A percentile compares a stretch with the other conserved stretches of the same genome.
Evolutionary conservation across 2,113 vertebrate genomes (phyloP).

Genomic region (Merops nubicus): DNA sequence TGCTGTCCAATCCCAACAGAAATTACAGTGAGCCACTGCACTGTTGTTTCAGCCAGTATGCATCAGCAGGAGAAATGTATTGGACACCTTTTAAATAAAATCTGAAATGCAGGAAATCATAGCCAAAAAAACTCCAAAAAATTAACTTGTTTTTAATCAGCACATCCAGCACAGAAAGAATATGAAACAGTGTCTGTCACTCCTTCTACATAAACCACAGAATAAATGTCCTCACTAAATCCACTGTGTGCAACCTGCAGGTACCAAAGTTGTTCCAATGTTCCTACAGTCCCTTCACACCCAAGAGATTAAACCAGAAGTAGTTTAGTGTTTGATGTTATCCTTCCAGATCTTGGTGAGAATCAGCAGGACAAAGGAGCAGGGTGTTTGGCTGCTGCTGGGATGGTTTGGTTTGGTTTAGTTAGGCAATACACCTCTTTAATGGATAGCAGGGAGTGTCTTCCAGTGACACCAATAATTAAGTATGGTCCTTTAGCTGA

Average conservation of each 20-base stretch:
- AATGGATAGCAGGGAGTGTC: not conserved
- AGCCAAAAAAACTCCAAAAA: not conserved
- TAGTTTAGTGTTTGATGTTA: not conserved
- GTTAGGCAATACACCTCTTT: not conserved
- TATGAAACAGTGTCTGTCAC: not conserved
- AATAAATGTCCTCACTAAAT: not conserved
- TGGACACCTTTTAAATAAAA: not conserved
- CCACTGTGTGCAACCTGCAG: not conserved
- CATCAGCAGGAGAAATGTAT: not conserved
- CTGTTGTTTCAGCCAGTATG: not conserved
- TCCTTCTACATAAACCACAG: not conserved
- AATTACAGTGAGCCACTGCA: not conserved
- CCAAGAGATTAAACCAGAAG: not conserved
- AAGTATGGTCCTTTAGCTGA: not conserved
- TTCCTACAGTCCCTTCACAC: not conserved
- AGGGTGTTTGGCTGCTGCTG: not conserved
- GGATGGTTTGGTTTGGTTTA: not conserved
- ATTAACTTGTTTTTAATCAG: not conserved
- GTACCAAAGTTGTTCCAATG: not conserved
- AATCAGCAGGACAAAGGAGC: not conserved
- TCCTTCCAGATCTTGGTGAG: not conserved
- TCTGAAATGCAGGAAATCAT: not conserved
- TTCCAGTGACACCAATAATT: not conserved
- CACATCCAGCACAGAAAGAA: not conserved
- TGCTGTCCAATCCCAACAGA: not conserved